Evolutionary conservation across 2,888 invertebrate genomes (phyloP).

Genomic region (Smittia aterrima): DNA sequence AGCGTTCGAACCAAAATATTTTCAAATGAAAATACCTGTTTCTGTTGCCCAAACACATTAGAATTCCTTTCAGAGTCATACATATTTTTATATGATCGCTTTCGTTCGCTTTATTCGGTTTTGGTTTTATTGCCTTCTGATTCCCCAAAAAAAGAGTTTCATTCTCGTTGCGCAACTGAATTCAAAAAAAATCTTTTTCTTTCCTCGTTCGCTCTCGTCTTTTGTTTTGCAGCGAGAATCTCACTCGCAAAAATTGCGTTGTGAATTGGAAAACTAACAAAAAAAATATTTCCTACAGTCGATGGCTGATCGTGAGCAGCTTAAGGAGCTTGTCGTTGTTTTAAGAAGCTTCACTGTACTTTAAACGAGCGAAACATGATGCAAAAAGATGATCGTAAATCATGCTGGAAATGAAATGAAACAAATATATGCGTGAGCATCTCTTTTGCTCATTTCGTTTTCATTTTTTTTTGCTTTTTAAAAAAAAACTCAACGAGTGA

Average conservation of each 20-base stretch:
- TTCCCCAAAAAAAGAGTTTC: background rate
- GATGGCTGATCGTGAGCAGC: no score
- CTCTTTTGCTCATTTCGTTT: background rate
- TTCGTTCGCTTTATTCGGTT: background rate
- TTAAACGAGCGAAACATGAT: slow-evolving; percentile 8
- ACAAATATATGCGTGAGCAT: slow-evolving; percentile 4
- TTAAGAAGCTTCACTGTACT: background rate
- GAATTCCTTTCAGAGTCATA: background rate
- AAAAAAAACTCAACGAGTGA: slow-evolving; percentile 2
- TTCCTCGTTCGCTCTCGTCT: background rate
- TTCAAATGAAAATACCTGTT: slow-evolving; percentile 6
- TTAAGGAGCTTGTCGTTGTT: no score
- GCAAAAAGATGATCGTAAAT: slow-evolving; percentile 34
- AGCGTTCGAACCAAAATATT: background rate
- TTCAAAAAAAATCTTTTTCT: background rate
- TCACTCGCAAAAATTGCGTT: background rate
- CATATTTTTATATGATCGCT: background rate
- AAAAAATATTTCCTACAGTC: background rate
- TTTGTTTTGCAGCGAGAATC: background rate
- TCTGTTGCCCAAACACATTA: background rate
- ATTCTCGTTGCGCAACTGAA: slow-evolving; percentile 4
- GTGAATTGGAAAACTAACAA: background rate
- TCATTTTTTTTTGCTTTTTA: background rate
- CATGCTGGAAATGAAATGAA: slow-evolving; percentile 30
- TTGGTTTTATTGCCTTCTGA: background rate